Evolutionary conservation across 2,113 vertebrate genomes (phyloP).

Genomic region (Fregetta grallaria): DNA sequence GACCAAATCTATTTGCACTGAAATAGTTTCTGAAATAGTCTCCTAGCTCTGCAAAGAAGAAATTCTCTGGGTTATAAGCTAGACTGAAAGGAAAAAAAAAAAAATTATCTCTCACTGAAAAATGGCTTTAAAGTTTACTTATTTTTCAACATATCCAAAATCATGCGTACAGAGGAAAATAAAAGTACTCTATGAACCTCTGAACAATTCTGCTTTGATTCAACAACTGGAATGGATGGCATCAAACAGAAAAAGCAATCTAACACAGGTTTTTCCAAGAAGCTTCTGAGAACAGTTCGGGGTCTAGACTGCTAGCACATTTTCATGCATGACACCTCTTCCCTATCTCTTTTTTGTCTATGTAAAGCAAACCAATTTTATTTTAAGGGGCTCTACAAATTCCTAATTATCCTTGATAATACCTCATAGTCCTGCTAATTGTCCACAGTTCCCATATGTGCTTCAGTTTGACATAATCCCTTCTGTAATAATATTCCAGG

Average conservation of each 20-base stretch:
- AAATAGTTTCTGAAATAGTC: neutral
- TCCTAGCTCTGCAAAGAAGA: neutral
- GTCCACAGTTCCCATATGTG: neutral
- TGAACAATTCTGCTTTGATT: neutral
- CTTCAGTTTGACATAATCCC: neutral
- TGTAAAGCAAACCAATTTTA: fast-evolving
- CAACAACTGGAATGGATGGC: neutral
- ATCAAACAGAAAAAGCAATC: neutral
- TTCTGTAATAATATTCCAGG: neutral
- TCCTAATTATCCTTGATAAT: neutral
- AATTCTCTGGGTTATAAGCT: neutral
- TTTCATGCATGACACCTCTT: neutral
- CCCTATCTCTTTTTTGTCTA: neutral
- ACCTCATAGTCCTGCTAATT: neutral
- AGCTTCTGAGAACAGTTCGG: neutral
- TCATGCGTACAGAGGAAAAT: neutral
- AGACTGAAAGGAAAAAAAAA: neutral
- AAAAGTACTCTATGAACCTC: neutral
- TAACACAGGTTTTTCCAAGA: neutral
- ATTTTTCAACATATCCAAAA: neutral
- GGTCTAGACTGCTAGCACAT: neutral
- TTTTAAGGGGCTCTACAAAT: neutral
- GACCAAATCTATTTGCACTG: neutral
- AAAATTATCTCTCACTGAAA: neutral
- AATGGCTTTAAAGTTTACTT: neutral